Base-by-base conservation (phyloP, 2,888 invertebrate species). In the Sisyra nigra region DNA sequence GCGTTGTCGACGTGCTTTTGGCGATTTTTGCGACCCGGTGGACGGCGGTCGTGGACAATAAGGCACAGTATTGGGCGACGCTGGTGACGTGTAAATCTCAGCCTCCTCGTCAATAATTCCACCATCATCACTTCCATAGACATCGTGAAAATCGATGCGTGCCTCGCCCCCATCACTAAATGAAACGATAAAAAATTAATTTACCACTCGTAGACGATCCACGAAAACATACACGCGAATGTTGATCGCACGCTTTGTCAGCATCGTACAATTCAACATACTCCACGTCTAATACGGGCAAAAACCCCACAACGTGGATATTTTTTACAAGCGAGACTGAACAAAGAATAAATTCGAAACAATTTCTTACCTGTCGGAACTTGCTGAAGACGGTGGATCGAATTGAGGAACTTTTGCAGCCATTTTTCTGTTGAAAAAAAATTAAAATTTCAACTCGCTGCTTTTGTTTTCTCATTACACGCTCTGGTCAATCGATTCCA, bases 371-470 rank as follows among this genome's bases (percentile, higher is more conserved):
- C 87, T 87, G 68, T 88, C 88, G 49, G 88, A 88, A 65, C 88
- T 89, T 49, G 87, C 88, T 47, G 88, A 88, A 61, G 88, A 88
- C 53, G 86, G 85, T 51, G 85, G 84, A 66, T 87, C 87, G 56
- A 81, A 77, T 60, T 74, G 76, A 56, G 60, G 63, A 50, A 70
- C 58, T 56, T 68, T 69, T 39, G 69, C 68, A 54, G 70, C 70
- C 70, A 71, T 71, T 46, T 51, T 52, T 40, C n/a, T 15, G 19
- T n/a, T 15, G 14, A 8, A 13, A 8, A 33, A 33, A 33, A 33
- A 33, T 33, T 9, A 33, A 13, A 24, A 24, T 5, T n/a, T 24
- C 24, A 24, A 24, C 24, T 24, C 7, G 24, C 24, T 5, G 24
- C 24, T 24, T 24, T 24, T 24, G 24, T 24, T 24, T 24, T 24